Evolutionary conservation across 2,888 invertebrate species (phyloP), one percentile per base, ranked within the genome.

Genomic region (Volucella inflata): DNA sequence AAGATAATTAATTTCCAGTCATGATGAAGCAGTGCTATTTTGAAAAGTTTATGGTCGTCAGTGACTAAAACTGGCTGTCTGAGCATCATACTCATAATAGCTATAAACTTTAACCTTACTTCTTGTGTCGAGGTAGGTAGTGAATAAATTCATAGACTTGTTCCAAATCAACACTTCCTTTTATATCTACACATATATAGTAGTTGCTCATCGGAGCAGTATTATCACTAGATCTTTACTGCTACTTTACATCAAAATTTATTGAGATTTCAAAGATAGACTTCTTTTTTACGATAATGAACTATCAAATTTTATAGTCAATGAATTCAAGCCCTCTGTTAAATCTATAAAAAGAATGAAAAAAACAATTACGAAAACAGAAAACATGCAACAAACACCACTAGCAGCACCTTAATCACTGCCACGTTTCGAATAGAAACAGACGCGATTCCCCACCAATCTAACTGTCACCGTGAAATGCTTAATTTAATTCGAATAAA

Each of bases 401-500:
- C 42, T 12, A 12, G 8, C 30, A 38, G 60, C 60, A 77, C 64
- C 72, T 64, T 30, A 77, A 57, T 50, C 64, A 57, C 46, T 14
- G 51, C 17, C 62, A 64, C n/a, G n/a, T 12, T 44, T 48, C 44
- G 59, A 65, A 42, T 14, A 38, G 67, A 53, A 38, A 71, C 60
- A 68, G 64, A 70, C 42, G 42, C 64, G 64, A 78, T 71, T 55
- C 55, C 17, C 42, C 48, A 40, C 36, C 42, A 53, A 68, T 60
- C 9, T 11, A 68, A 64, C 64, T 81, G 64, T 76, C 62, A 74
- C 74, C 38, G 64, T 64, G 48, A 75, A 79, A 75, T 79, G 75
- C 70, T 84, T 84, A 71, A 80, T 80, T 84, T 71, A 80, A 80
- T 85, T 76, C 51, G 81, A 85, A 85, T 85, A 85, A 81, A 85